phyloP scores from a whole-genome alignment of 2,113 vertebrate genomes.

The Dermatemys mawii region DNA sequence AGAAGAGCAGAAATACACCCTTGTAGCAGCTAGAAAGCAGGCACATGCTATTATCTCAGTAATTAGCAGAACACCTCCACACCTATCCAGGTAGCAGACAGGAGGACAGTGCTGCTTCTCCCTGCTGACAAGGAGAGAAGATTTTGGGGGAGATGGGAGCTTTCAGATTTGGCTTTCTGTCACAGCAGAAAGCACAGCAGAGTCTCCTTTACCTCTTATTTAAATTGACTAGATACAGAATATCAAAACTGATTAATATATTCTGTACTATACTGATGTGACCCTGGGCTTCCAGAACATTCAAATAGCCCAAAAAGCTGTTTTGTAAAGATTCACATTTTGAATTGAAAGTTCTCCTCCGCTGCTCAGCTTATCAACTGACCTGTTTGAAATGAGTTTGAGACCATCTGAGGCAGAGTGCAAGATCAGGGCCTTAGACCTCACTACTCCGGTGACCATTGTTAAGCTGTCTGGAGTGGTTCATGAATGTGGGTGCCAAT shows the following conservation, averaged over 20 bases:
- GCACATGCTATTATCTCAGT: not conserved
- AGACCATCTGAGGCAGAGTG: not conserved
- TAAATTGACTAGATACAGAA: not conserved
- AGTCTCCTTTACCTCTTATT: not conserved
- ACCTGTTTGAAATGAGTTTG: not conserved
- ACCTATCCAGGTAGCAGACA: accelerated
- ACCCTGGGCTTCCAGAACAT: not conserved
- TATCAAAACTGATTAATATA: not conserved
- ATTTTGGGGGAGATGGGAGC: not conserved
- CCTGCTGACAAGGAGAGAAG: not conserved
- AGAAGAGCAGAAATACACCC: not conserved
- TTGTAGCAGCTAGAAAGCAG: not conserved
- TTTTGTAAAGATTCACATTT: not conserved
- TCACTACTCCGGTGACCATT: not conserved
- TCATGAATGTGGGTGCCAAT: not conserved
- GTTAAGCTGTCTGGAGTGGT: not conserved
- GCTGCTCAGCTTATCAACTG: not conserved
- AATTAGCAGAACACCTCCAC: accelerated
- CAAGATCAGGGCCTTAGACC: too few relatives aligned
- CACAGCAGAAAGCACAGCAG: not conserved
- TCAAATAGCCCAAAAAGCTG: not conserved
- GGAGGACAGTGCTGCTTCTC: not conserved
- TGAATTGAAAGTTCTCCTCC: not conserved
- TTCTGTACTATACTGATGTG: not conserved
- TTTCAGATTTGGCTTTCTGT: not conserved